Evolutionary conservation across 23 tunicate species (phyloP).

Genomic region (Ciona savignyi): DNA sequence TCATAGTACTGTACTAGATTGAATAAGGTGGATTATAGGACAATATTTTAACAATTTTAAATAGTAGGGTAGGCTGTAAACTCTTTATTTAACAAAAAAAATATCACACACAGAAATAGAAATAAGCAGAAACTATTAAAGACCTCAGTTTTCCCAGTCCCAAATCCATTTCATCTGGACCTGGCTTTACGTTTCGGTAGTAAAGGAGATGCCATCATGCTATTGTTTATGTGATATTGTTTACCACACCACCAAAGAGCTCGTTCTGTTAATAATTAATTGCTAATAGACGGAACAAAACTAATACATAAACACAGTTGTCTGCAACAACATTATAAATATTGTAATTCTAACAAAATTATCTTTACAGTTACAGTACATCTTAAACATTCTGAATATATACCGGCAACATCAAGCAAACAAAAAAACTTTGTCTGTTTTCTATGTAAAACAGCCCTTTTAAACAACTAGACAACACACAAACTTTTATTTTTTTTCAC

Average conservation of each 20-base stretch:
- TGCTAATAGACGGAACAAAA: background rate
- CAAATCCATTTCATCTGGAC: slow-evolving; percentile 5
- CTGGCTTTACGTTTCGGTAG: slow-evolving; percentile 29
- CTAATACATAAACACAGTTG: background rate
- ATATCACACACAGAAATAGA: background rate
- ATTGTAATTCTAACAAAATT: too few species aligned
- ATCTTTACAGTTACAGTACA: too few species aligned
- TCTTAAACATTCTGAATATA: too few species aligned
- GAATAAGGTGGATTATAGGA: too few species aligned
- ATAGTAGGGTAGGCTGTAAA: background rate
- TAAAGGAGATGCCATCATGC: slow-evolving; percentile 15
- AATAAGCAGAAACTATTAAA: background rate
- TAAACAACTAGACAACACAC: too few species aligned
- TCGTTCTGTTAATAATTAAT: background rate
- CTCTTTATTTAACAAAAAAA: background rate
- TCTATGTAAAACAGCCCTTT: background rate
- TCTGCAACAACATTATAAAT: too few species aligned
- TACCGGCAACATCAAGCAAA: too few species aligned
- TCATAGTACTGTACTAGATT: too few species aligned
- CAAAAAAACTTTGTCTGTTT: too few species aligned
- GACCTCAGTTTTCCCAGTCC: slow-evolving; percentile 20
- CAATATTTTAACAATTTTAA: too few species aligned
- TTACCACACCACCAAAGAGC: background rate
- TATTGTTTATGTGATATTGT: background rate
- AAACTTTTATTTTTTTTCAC: too few species aligned